phyloP scores from a whole-genome alignment of 2,797 vertebrate species.

The Linurgus olivaceus region DNA sequence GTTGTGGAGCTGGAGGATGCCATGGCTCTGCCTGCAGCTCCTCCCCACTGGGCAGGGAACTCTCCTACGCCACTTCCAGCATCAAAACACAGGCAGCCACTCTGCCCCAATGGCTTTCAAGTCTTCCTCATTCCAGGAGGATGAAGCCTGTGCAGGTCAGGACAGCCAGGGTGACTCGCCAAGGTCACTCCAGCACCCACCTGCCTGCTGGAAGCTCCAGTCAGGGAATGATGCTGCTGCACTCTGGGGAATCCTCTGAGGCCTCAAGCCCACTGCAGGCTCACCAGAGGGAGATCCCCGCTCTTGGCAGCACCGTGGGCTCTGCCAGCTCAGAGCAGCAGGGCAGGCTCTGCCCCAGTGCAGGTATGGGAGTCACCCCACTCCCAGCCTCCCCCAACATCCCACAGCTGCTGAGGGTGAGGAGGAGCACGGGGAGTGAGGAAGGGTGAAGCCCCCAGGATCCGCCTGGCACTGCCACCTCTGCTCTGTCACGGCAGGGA shows the following conservation, averaged over 20 bases:
- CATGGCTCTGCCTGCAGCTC: constrained; percentile 42
- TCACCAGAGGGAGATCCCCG: fast-evolving
- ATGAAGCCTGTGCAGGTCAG: neutral
- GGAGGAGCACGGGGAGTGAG: fast-evolving
- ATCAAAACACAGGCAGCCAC: neutral
- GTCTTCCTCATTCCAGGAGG: neutral
- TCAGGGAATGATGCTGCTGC: neutral
- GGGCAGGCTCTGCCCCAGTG: neutral
- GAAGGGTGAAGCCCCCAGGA: neutral
- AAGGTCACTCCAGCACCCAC: neutral
- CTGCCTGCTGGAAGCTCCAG: too few species aligned
- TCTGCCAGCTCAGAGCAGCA: neutral
- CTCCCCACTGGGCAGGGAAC: constrained; percentile 54
- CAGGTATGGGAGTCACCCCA: fast-evolving
- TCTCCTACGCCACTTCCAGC: constrained; percentile 43
- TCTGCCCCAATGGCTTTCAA: constrained; percentile 15
- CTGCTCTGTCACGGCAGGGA: neutral
- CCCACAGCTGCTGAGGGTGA: neutral
- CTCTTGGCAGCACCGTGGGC: neutral
- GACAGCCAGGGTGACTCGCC: constrained; percentile 20
- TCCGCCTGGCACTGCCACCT: neutral
- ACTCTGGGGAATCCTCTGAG: neutral
- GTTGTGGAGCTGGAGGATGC: neutral
- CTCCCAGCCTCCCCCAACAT: neutral
- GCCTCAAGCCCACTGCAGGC: neutral